Base-by-base conservation (phyloP, 2,888 invertebrate genomes). In the Nomada hirtipes region DNA sequence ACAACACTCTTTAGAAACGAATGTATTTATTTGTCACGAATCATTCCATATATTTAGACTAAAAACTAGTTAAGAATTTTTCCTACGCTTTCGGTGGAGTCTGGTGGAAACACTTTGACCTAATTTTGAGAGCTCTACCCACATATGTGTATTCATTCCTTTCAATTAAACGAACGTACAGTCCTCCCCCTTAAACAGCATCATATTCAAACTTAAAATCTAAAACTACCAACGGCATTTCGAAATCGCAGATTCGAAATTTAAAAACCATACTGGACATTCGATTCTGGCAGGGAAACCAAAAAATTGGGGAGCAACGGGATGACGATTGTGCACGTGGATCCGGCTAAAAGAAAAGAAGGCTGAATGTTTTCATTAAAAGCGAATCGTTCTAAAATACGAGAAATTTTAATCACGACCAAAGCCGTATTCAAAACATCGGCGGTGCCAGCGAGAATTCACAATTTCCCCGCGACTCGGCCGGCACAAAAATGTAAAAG, bases 391-490 rank as follows among this genome's bases (percentile, higher is more conserved):
- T 68, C 42, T 44, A 67, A 75, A 67, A 47, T 36, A 36, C 20
- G 53, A 23, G 60, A 61, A 78, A 55, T 55, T 78, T 76, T 76
- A 68, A 76, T 78, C 76, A 55, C 20, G 36, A 29, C 26, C 52
- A 13, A 47, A 47, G 60, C 52, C 52, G 20, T 13, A 42, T 76
- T 57, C 73, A 7, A 47, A 55, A 72, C 63, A 23, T 47, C 53
- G 29, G 2, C 15, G 2, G 20, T 47, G 47, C 47, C 18, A 47
- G 36, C 57, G 15, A 36, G 2, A 20, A 61, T 23, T 55, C 53
- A 44, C 74, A 60, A 77, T 60, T 75, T 47, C 10, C 59, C 42
- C 15, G 20, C 60, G 52, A 18, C 20, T 60, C 44, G 23, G 15
- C 52, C 44, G 26, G n/a, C 44, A 13, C 15, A 42, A 23, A 61